Evolutionary conservation across 2,888 invertebrate species (phyloP).

Genomic region (Pyrocoelia pectoralis): DNA sequence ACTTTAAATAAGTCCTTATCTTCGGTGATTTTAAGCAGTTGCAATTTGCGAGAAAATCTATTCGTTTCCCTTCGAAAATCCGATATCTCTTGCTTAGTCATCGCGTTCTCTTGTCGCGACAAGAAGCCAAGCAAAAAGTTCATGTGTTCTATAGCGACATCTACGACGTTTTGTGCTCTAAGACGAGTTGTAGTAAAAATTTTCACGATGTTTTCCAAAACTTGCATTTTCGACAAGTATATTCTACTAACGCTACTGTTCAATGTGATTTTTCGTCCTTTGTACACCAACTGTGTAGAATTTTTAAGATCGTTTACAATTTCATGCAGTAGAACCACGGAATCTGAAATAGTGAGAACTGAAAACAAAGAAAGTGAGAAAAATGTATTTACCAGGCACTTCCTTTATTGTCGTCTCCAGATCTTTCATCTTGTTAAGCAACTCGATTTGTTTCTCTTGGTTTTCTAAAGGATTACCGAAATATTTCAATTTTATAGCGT

Average conservation of each 20-base stretch:
- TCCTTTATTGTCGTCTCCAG: neutral
- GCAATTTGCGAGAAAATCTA: conserved; percentile 47
- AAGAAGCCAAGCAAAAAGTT: conserved; percentile 42
- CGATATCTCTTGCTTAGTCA: conserved; percentile 50
- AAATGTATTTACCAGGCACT: too few relatives aligned
- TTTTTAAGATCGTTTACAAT: conserved; percentile 12
- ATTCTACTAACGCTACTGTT: conserved; percentile 35
- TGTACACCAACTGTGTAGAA: conserved; percentile 21
- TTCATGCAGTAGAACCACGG: too few relatives aligned
- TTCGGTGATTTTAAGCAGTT: conserved; percentile 39
- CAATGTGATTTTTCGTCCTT: conserved; percentile 35
- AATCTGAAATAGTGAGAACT: too few relatives aligned
- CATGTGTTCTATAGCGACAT: conserved; percentile 25
- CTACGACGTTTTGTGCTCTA: conserved; percentile 5
- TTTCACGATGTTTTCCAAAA: conserved; percentile 40
- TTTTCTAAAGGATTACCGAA: conserved; percentile 57
- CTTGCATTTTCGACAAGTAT: conserved; percentile 41
- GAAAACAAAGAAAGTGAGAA: too few relatives aligned
- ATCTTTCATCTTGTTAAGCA: conserved; percentile 26
- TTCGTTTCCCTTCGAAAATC: conserved; percentile 50
- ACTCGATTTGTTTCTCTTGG: conserved; percentile 35
- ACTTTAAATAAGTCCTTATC: neutral
- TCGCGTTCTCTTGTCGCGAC: conserved; percentile 38
- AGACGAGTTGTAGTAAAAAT: conserved; percentile 26
- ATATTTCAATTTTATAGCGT: conserved; percentile 58